phyloP scores from a whole-genome alignment of 2,113 vertebrate species.

The Tragelaphus imberbis region DNA sequence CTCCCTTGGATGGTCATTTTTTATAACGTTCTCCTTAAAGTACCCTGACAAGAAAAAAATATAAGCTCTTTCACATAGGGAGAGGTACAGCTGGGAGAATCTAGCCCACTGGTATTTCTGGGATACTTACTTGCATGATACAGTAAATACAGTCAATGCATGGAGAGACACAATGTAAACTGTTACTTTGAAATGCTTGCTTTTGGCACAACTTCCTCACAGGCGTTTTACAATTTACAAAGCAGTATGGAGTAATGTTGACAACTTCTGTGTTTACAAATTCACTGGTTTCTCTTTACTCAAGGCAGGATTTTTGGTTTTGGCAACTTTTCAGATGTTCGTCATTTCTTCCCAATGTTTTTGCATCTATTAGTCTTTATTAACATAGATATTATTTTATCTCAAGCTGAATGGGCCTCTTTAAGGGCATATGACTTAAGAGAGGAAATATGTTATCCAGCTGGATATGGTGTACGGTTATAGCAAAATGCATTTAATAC shows the following conservation, averaged over 20 bases:
- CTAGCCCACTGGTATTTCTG: conserved; percentile 44
- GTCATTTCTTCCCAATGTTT: conserved; percentile 29
- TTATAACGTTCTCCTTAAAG: neutral
- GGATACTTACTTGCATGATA: conserved; percentile 44
- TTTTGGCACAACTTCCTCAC: conserved; percentile 72
- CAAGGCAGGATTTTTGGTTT: conserved; percentile 47
- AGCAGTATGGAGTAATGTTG: conserved; percentile 67
- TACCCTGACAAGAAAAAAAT: conserved; percentile 11
- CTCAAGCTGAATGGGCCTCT: neutral
- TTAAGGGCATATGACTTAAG: neutral
- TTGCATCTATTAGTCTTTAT: neutral
- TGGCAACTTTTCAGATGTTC: conserved; percentile 57
- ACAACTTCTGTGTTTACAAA: conserved; percentile 71
- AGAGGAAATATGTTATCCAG: neutral
- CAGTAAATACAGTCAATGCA: conserved; percentile 47
- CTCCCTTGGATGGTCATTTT: neutral
- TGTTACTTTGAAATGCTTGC: conserved; percentile 64
- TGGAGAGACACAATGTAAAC: conserved; percentile 69
- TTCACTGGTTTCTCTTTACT: conserved; percentile 58
- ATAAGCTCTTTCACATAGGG: conserved; percentile 38
- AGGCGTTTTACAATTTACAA: conserved; percentile 68
- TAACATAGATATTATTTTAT: conserved; percentile 20
- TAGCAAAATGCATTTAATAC: neutral
- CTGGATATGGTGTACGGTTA: neutral
- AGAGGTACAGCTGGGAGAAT: conserved; percentile 61